Conservation (phyloP, 92 coral and sea anemone genomes). For the Ricordea florida region DNA sequence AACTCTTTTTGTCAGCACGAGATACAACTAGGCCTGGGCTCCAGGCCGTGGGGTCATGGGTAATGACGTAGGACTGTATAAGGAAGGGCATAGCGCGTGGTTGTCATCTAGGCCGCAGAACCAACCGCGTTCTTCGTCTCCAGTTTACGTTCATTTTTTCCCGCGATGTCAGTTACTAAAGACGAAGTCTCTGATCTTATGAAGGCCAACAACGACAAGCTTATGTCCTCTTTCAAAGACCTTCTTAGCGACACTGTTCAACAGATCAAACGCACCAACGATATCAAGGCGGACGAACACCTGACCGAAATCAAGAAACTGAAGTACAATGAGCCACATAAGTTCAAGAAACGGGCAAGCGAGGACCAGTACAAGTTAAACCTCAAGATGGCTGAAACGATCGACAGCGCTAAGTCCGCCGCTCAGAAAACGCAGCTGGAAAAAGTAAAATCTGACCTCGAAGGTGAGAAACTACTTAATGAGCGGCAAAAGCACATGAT, state of each 20-base stretch:
- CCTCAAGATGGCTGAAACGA: constrained; percentile 1
- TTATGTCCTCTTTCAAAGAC: background rate
- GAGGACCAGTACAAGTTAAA: constrained; percentile 46
- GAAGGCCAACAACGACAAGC: no score
- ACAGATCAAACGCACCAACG: background rate
- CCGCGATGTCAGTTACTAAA: no score
- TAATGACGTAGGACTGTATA: no score
- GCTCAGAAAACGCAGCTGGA: background rate
- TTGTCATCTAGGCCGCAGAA: no score
- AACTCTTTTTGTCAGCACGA: no score
- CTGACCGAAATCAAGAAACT: constrained; percentile 2
- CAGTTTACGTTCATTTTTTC: no score
- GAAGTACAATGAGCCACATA: constrained; percentile 12
- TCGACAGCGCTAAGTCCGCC: constrained; percentile 18
- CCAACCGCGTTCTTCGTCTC: no score
- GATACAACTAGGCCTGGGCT: no score
- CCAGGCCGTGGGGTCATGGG: no score
- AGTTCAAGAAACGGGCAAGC: constrained; percentile 35
- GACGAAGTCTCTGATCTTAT: no score
- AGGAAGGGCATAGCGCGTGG: no score
- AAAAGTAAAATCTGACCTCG: background rate
- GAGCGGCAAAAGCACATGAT: constrained; percentile 29
- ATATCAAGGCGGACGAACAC: background rate
- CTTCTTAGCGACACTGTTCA: background rate
- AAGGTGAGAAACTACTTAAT: constrained; percentile 29